Evolutionary conservation across 2,888 invertebrate genomes (phyloP), one percentile per base, ranked within the genome.

Genomic region (Plusia festucae): DNA sequence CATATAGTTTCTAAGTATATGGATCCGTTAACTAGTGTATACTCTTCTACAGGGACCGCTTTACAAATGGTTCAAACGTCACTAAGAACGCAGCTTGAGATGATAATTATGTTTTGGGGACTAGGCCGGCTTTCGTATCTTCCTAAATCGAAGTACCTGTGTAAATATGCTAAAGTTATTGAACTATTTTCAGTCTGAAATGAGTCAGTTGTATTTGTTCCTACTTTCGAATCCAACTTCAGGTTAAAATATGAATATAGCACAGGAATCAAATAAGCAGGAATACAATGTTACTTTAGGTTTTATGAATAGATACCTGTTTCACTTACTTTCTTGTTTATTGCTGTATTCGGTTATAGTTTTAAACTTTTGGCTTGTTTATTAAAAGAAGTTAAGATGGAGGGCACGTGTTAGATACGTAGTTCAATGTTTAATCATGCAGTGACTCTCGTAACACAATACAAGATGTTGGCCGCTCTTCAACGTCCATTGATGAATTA

Each of bases 401-500:
- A 22, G 15, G 22, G 7, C 24, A 15, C 46, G 40, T 22, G 46
- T 16, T 40, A 57, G 27, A n/a, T 20, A 49, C 20, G 49, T 9
- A 27, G n/a, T 53, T 30, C 13, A 30, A 3, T 55, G 16, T 15
- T 40, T 49, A 20, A 24, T 53, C 11, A 40, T 8, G 22, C 30
- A 46, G 52, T 9, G 11, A 44, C 55, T n/a, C 16, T 46, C 32
- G 53, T 11, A 32, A 32, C 16, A 4, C 16, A 52, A 34, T 51
- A 34, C 40, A 4, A 5, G 22, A 18, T 13, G 27, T 44, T 62
- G 53, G 44, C 44, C 4, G 27, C 32, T 46, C 8, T 57, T 53
- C 32, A 61, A 53, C 46, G n/a, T 49, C 34, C 22, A 56, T 53
- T 53, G 58, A 64, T 53, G 59, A 32, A 56, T 59, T 68, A 59